phyloP scores from a whole-genome alignment of 2,888 invertebrate species.

The Drosophila crucigera region DNA sequence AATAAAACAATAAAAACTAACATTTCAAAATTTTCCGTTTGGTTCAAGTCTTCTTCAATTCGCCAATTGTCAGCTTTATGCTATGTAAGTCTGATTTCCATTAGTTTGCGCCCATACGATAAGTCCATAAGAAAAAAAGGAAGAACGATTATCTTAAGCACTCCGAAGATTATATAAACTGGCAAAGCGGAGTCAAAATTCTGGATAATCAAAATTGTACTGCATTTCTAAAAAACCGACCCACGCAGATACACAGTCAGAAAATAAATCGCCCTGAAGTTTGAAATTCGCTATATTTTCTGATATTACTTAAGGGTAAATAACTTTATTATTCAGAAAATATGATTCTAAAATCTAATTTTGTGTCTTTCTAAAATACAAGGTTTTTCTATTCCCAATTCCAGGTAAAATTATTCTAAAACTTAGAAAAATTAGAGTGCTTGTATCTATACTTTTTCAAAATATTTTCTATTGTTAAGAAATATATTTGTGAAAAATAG shows the following conservation, averaged over 20 bases:
- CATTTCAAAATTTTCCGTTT: no score
- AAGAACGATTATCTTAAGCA: no score
- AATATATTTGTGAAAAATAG: not conserved
- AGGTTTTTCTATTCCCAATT: not conserved
- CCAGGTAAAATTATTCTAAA: not conserved
- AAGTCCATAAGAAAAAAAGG: not conserved
- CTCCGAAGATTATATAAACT: no score
- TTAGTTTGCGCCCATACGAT: not conserved
- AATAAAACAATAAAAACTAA: not conserved
- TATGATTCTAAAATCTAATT: no score
- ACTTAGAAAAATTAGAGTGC: not conserved
- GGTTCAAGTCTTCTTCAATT: no score
- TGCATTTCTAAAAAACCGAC: not conserved
- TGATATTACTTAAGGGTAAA: not conserved
- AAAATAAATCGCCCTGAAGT: not conserved
- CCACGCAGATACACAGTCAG: no score
- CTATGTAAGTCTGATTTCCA: not conserved
- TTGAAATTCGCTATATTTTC: not conserved
- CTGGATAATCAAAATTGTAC: not conserved
- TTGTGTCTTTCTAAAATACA: not conserved
- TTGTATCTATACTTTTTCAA: not conserved
- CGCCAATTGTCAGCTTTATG: not conserved
- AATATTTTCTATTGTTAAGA: not conserved
- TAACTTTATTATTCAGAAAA: not conserved
- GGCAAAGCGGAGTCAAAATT: not conserved